phyloP scores from a whole-genome alignment of 2,888 invertebrate genomes.

The Nomada hirtipes region DNA sequence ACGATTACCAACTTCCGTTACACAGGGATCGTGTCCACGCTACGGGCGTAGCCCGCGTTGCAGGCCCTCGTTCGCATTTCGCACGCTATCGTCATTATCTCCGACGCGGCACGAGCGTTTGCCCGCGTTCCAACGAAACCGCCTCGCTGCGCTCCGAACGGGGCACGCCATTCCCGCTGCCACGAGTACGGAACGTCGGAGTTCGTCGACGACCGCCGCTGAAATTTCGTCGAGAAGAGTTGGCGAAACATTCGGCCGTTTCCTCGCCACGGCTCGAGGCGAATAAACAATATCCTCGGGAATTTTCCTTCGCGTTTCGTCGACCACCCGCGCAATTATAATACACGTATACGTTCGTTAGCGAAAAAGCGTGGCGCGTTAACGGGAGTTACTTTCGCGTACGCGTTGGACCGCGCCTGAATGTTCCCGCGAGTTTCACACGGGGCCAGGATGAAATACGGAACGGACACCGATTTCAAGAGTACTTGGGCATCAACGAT shows the following conservation, averaged over 20 bases:
- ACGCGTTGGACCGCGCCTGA: background rate
- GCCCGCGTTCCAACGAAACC: constrained; percentile 55
- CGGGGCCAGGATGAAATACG: background rate
- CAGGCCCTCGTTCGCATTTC: constrained; percentile 55
- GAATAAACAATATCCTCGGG: background rate
- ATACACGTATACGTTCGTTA: background rate
- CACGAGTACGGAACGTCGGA: too few species aligned
- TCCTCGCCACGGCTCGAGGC: background rate
- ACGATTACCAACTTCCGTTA: constrained; percentile 77
- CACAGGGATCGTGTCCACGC: constrained; percentile 67
- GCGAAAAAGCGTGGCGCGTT: background rate
- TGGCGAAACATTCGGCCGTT: background rate
- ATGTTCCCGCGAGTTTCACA: background rate
- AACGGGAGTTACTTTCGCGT: background rate
- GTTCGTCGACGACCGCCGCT: background rate
- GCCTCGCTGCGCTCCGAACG: too few species aligned
- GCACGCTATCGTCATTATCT: constrained; percentile 73
- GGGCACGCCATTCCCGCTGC: too few species aligned
- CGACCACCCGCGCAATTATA: background rate
- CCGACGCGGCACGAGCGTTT: constrained; percentile 46
- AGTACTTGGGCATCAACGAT: constrained; percentile 43
- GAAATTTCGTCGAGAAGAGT: background rate
- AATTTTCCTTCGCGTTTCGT: background rate
- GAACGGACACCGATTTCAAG: constrained; percentile 32
- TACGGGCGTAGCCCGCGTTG: background rate